phyloP scores from a whole-genome alignment of 2,113 vertebrate species.

The Rallus limicola region DNA sequence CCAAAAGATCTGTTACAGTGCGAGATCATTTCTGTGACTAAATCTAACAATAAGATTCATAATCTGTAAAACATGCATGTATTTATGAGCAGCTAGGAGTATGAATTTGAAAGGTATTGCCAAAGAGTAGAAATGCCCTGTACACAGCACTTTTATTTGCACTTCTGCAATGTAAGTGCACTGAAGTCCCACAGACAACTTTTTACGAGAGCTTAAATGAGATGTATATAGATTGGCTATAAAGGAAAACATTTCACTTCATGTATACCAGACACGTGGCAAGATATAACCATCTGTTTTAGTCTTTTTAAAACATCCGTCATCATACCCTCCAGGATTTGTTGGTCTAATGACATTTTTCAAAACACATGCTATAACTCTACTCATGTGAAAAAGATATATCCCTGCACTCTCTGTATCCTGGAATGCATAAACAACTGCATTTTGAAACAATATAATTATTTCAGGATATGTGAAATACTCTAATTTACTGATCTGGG shows the following conservation, averaged over 20 bases:
- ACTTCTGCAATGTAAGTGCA: neutral
- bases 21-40: neutral
- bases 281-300: neutral
- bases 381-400: neutral
- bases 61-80: neutral
- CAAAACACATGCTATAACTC: neutral
- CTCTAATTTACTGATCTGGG: neutral
- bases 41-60: neutral
- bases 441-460: neutral
- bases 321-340: neutral
- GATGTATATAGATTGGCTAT: neutral
- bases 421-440: neutral
- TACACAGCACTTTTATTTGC: fast-evolving
- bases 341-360: neutral
- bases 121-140: neutral
- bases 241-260: neutral
- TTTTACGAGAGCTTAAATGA: neutral
- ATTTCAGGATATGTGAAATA: neutral
- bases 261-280: neutral
- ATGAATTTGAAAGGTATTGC: neutral
- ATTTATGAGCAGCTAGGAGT: neutral
- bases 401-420: neutral
- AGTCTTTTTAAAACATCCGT: neutral
- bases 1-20: neutral
- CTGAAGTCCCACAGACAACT: neutral